Percentiles rank a stretch among this genome's conserved stretches.
Evolutionary conservation across 2,797 vertebrate species (phyloP).

Genomic region (Dendrocincla tyrannina): DNA sequence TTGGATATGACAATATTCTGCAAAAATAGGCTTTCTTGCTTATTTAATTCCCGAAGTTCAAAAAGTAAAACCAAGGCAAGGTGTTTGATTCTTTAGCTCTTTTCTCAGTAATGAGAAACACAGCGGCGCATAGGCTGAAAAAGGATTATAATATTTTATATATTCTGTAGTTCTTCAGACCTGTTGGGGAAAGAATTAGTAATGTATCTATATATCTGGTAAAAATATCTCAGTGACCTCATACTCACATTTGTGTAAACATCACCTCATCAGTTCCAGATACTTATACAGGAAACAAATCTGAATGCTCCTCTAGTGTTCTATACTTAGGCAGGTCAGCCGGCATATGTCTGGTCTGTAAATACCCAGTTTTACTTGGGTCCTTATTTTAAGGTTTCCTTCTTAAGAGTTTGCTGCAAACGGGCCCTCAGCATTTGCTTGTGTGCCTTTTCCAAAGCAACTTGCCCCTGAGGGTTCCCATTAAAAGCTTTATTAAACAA

Average conservation of each 20-base stretch:
- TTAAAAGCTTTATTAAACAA: conserved; percentile 55
- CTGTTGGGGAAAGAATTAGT: conserved; percentile 76
- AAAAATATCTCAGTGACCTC: conserved; percentile 84
- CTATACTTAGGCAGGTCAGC: conserved; percentile 82
- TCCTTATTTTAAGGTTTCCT: conserved; percentile 76
- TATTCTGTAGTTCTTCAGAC: conserved; percentile 64
- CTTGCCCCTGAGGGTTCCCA: conserved; percentile 12
- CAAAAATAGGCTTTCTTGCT: background rate
- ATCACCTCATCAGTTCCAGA: conserved; percentile 80
- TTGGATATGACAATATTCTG: background rate
- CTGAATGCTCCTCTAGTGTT: conserved; percentile 75
- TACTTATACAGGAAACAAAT: conserved; percentile 81
- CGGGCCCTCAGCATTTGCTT: conserved; percentile 1
- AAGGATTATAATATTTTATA: conserved; percentile 39
- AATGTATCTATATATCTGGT: conserved; percentile 79
- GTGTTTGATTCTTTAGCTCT: background rate
- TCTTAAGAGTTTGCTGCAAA: conserved; percentile 58
- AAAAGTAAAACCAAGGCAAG: background rate
- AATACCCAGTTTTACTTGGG: conserved; percentile 78
- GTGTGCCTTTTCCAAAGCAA: background rate
- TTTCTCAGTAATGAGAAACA: conserved; percentile 41
- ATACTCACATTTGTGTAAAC: conserved; percentile 81
- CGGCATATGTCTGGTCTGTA: conserved; percentile 79
- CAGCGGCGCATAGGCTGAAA: background rate
- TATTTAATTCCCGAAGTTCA: background rate